These are phyloP conservation scores for Hypsibius dujardini DNA, from an alignment of 1,140 invertebrate species.

Conservation along the genomic window DNA sequence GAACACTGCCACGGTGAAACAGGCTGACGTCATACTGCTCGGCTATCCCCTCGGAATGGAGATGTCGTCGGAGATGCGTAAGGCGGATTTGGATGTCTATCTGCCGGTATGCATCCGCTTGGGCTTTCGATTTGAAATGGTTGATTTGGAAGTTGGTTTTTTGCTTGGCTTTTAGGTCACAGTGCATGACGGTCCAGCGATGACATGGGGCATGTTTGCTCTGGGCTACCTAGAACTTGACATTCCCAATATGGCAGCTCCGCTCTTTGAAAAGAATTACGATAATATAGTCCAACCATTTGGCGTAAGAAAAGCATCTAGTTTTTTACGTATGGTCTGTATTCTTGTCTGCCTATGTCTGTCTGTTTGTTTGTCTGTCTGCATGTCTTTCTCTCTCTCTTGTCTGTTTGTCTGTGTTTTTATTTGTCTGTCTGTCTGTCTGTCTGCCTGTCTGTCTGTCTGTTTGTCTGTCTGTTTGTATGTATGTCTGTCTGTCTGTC, in stretches of 20 bases:
- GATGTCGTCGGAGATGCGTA: slow-evolving; percentile 27
- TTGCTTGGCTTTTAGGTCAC: too few species aligned
- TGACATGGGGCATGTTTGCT: slow-evolving; percentile 36
- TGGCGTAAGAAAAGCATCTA: too few species aligned
- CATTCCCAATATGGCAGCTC: slow-evolving; percentile 27
- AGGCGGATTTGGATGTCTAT: slow-evolving; percentile 34
- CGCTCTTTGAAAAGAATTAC: slow-evolving; percentile 30
- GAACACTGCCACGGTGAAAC: slow-evolving; percentile 31
- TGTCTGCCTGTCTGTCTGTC: too few species aligned
- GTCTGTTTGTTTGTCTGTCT: too few species aligned
- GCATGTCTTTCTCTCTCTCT: too few species aligned
- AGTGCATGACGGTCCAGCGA: slow-evolving; percentile 32
- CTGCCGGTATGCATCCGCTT: slow-evolving; percentile 28
- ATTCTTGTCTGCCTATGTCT: too few species aligned
- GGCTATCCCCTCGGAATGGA: slow-evolving; percentile 33
- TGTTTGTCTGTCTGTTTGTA: too few species aligned
- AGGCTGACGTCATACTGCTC: slow-evolving; percentile 36
- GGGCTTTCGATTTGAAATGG: not conserved
- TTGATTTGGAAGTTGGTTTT: too few species aligned
- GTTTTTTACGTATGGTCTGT: too few species aligned
- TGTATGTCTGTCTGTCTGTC: too few species aligned
- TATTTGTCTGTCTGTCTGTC: too few species aligned
- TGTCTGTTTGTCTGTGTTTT: too few species aligned
- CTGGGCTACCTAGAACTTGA: slow-evolving; percentile 33
- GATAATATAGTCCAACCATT: not conserved